Evolutionary conservation across 2,888 invertebrate genomes (phyloP).

Genomic region (Ypsolopha sequella): DNA sequence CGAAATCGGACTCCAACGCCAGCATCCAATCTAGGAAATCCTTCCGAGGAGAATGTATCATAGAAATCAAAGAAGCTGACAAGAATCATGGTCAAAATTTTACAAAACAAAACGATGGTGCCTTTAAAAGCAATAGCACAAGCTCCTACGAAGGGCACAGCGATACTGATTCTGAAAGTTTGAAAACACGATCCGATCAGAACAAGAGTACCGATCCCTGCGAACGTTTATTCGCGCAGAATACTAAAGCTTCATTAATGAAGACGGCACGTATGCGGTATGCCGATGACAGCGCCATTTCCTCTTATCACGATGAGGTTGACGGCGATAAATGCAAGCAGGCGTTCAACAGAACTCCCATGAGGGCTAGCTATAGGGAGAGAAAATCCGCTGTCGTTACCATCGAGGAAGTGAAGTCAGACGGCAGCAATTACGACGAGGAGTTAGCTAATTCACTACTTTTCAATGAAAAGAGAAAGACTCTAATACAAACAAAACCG

Average conservation of each 20-base stretch:
- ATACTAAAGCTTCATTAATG: conserved; percentile 71
- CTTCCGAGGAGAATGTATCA: conserved; percentile 48
- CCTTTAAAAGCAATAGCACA: conserved; percentile 66
- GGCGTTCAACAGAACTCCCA: conserved; percentile 42
- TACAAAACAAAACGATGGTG: conserved; percentile 35
- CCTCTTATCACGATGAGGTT: conserved; percentile 45
- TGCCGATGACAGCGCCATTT: conserved; percentile 55
- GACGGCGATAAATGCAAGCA: conserved; percentile 55
- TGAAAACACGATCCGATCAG: conserved; percentile 38
- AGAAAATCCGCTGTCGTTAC: conserved; percentile 57
- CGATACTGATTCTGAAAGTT: conserved; percentile 74
- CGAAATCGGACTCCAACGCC: conserved; percentile 58
- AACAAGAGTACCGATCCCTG: conserved; percentile 47
- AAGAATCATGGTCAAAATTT: conserved; percentile 30
- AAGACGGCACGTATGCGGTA: conserved; percentile 73
- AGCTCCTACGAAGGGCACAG: conserved; percentile 76
- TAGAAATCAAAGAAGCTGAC: conserved; percentile 53
- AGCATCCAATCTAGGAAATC: conserved; percentile 57
- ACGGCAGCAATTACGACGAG: conserved; percentile 48
- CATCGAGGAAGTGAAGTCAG: conserved; percentile 62
- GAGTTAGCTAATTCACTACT: conserved; percentile 43
- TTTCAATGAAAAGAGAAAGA: conserved; percentile 51
- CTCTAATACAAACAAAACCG: conserved; percentile 30
- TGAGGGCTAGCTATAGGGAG: conserved; percentile 53
- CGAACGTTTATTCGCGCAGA: conserved; percentile 66